A percentile compares a stretch with the other conserved stretches of the same genome.
phyloP scores from a whole-genome alignment of 2,888 invertebrate species.

The Sminthurinus aureus region DNA sequence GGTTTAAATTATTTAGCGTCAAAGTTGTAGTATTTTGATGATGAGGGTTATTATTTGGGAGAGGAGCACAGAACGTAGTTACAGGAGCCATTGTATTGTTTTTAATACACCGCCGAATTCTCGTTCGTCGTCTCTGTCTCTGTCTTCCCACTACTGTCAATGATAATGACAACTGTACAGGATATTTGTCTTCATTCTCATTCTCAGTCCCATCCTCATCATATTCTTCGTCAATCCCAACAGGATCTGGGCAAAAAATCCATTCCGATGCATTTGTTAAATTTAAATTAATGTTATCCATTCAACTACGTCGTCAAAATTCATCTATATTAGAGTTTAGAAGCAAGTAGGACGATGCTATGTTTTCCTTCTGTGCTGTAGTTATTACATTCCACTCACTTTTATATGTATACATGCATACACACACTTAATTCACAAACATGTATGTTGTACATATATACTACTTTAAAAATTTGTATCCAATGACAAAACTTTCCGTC shows the following conservation, averaged over 20 bases:
- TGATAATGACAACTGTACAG: background rate
- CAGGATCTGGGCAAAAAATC: background rate
- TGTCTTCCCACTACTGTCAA: background rate
- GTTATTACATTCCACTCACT: no score
- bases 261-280: background rate
- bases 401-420: no score
- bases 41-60: slow-evolving; percentile 44
- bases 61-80: slow-evolving; percentile 55
- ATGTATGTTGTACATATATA: no score
- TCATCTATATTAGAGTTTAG: background rate
- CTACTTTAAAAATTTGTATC: no score
- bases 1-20: slow-evolving; percentile 53
- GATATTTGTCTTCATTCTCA: background rate
- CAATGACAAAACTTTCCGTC: no score
- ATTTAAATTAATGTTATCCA: slow-evolving; percentile 1
- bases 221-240: background rate
- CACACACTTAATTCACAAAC: no score
- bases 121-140: no score
- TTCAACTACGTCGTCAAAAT: background rate
- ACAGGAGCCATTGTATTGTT: slow-evolving; percentile 54
- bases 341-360: no score
- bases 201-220: background rate
- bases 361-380: no score
- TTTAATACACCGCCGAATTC: background rate
- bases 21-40: slow-evolving; percentile 19